Conservation (phyloP, 2,113 vertebrate species). For the Catharus bicknelli region DNA sequence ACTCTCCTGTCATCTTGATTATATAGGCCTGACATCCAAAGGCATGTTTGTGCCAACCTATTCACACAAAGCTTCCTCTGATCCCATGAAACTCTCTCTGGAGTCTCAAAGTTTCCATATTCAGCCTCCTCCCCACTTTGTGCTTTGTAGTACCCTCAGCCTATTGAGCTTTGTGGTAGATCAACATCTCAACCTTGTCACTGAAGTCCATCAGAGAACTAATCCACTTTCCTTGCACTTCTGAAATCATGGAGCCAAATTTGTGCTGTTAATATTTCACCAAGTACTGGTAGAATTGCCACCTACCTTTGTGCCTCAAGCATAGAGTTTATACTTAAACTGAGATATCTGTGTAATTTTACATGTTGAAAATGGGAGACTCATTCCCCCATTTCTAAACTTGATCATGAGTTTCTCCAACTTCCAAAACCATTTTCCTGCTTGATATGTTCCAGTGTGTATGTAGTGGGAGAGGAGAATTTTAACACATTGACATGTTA, state of each 20-base stretch:
- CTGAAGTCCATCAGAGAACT: neutral
- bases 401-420: neutral
- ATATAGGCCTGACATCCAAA: neutral
- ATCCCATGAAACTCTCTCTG: neutral
- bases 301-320: neutral
- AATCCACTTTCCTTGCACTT: neutral
- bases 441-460: neutral
- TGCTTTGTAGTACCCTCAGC: neutral
- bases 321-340: neutral
- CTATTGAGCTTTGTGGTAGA: neutral
- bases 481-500: neutral
- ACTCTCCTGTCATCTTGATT: neutral
- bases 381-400: neutral
- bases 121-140: neutral
- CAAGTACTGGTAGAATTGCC: neutral
- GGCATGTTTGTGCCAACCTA: accelerated
- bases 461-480: neutral
- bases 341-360: neutral
- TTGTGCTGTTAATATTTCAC: neutral
- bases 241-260: neutral
- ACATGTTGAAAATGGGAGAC: neutral
- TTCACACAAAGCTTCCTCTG: neutral
- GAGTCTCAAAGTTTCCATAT: neutral
- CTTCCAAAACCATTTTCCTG: neutral
- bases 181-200: neutral